Conservation (phyloP, 2,113 vertebrate species). For the Podarcis muralis region DNA sequence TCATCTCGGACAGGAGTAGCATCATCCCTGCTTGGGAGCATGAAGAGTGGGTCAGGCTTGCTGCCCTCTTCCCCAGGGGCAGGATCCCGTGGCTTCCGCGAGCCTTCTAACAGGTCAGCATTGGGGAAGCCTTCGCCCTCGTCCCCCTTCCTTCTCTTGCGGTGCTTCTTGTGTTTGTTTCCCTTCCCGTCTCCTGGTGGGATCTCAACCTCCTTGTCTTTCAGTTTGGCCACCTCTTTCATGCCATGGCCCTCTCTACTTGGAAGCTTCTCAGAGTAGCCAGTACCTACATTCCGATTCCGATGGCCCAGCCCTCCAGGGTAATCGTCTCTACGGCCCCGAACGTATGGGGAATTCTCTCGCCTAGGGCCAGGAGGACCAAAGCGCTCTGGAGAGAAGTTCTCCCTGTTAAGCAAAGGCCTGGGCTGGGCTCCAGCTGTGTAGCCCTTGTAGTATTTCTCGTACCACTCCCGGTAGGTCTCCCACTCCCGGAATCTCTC, state of each 20-base stretch:
- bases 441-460: conserved; percentile 91
- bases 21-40: conserved; percentile 82
- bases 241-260: conserved; percentile 79
- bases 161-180: conserved; percentile 84
- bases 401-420: conserved; percentile 77
- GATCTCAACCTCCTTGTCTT: conserved; percentile 72
- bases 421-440: conserved; percentile 78
- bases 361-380: conserved; percentile 72
- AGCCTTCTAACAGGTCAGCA: conserved; percentile 73
- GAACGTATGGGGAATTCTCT: conserved; percentile 87
- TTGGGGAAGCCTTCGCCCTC: conserved; percentile 79
- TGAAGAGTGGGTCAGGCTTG: conserved; percentile 76
- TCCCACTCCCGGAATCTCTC: conserved; percentile 92
- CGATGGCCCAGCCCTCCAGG: conserved; percentile 74
- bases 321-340: conserved; percentile 77
- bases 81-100: conserved; percentile 75
- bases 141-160: conserved; percentile 89
- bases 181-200: conserved; percentile 72
- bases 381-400: conserved; percentile 81
- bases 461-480: conserved; percentile 93
- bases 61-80: conserved; percentile 70
- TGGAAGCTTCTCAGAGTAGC: conserved; percentile 75
- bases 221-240: conserved; percentile 79
- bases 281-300: conserved; percentile 73
- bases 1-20: conserved; percentile 96